Conservation (phyloP, 2,888 invertebrate species). For the Dolomedes plantarius region DNA sequence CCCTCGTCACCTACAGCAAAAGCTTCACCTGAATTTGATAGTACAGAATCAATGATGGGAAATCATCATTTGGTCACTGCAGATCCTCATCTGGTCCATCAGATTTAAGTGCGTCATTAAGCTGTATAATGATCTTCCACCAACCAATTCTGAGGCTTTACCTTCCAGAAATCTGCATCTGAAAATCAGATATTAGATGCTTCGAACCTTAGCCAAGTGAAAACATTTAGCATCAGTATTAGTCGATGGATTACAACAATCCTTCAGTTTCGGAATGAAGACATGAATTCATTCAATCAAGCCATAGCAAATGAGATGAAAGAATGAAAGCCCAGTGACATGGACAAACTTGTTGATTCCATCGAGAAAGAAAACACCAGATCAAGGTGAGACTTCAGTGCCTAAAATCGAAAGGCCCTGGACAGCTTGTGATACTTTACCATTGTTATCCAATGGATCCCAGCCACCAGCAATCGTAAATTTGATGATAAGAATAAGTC, state of each 20-base stretch:
- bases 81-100: conserved; percentile 60
- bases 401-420: conserved; percentile 25
- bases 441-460: conserved; percentile 41
- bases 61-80: conserved; percentile 24
- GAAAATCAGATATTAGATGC: conserved; percentile 27
- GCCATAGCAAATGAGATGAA: conserved; percentile 18
- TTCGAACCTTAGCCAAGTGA: conserved; percentile 38
- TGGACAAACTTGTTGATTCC: conserved; percentile 53
- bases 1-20: conserved; percentile 46
- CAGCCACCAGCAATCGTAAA: conserved; percentile 45
- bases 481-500: conserved; percentile 29
- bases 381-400: background rate
- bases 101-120: conserved; percentile 20
- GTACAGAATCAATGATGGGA: background rate
- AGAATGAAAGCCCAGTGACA: conserved; percentile 29
- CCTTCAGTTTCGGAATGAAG: conserved; percentile 34
- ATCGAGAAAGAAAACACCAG: conserved; percentile 2
- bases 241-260: conserved; percentile 44
- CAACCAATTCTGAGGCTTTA: background rate
- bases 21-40: conserved; percentile 17
- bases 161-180: conserved; percentile 8
- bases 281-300: background rate
- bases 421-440: conserved; percentile 47
- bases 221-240: conserved; percentile 54
- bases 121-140: background rate